Percentiles rank a stretch among this genome's conserved stretches.
These are phyloP conservation scores for Porites evermanni DNA, from an alignment of 92 coral and sea anemone species.

Conservation along the genomic window DNA sequence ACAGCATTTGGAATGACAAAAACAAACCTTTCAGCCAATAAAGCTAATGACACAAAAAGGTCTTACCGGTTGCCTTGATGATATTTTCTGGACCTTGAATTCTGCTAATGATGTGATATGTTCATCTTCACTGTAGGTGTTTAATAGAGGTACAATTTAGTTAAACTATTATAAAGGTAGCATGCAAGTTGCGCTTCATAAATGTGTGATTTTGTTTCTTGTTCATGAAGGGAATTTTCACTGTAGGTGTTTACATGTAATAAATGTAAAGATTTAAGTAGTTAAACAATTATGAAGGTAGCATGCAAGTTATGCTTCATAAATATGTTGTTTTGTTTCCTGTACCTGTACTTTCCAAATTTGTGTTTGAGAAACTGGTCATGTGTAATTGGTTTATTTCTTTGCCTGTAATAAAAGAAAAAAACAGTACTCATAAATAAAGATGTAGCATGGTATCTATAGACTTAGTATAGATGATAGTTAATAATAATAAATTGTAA, in stretches of 20 bases:
- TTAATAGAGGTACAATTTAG: not conserved
- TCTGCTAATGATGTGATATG: slow-evolving; percentile 97
- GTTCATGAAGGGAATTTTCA: slow-evolving; percentile 42
- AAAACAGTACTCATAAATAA: not conserved
- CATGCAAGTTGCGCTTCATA: not conserved
- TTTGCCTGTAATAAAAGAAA: slow-evolving; percentile 62
- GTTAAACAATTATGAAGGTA: not conserved
- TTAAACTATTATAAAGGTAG: too few species aligned
- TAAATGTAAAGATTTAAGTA: too few species aligned
- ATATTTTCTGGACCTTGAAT: slow-evolving; percentile 91
- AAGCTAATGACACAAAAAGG: not conserved
- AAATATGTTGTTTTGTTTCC: not conserved
- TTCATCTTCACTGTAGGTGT: slow-evolving; percentile 84
- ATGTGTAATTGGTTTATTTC: slow-evolving; percentile 87
- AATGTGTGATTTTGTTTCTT: not conserved
- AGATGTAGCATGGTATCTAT: not conserved
- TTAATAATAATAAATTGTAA: too few species aligned
- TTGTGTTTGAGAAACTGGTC: slow-evolving; percentile 92
- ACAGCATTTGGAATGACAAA: too few species aligned
- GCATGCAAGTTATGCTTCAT: not conserved
- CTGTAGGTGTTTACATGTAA: too few species aligned
- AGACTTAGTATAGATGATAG: not conserved
- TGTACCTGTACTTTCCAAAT: slow-evolving; percentile 97
- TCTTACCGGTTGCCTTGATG: slow-evolving; percentile 87
- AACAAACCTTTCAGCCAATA: too few species aligned